A percentile compares a stretch with the other conserved stretches of the same genome.
Evolutionary conservation across 2,888 invertebrate species (phyloP).

Genomic region (Limnephilus auricula): DNA sequence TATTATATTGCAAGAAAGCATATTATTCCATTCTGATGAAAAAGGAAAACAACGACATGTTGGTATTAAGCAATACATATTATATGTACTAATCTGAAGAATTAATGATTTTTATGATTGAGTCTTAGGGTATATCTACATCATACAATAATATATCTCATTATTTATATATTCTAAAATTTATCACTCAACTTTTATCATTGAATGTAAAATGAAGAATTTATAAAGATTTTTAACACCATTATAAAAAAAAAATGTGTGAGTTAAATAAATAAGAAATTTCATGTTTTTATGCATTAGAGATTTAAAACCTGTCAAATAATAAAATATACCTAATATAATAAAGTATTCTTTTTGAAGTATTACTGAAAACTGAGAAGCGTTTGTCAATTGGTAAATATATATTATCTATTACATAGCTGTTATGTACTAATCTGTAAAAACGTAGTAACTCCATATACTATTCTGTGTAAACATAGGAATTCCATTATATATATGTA

Average conservation of each 20-base stretch:
- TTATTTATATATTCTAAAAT: background rate
- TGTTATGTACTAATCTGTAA: background rate
- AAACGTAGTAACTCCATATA: background rate
- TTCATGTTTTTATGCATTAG: background rate
- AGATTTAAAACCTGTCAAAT: background rate
- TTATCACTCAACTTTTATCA: background rate
- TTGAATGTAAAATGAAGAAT: background rate
- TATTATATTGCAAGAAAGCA: background rate
- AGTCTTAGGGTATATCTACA: background rate
- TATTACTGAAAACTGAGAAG: background rate
- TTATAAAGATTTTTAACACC: background rate
- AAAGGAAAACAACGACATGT: background rate
- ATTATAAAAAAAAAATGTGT: background rate
- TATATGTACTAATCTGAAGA: background rate
- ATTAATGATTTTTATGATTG: background rate
- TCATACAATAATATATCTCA: background rate
- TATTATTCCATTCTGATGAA: background rate
- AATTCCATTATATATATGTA: background rate
- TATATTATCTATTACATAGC: slow-evolving; percentile 16
- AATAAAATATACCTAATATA: background rate
- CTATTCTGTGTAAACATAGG: background rate
- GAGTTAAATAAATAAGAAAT: background rate
- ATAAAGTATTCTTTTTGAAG: background rate
- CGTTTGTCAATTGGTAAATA: slow-evolving; percentile 18
- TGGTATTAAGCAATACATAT: background rate